Base-by-base conservation (phyloP, 2,797 vertebrate genomes). In the Poecilia velifera region DNA sequence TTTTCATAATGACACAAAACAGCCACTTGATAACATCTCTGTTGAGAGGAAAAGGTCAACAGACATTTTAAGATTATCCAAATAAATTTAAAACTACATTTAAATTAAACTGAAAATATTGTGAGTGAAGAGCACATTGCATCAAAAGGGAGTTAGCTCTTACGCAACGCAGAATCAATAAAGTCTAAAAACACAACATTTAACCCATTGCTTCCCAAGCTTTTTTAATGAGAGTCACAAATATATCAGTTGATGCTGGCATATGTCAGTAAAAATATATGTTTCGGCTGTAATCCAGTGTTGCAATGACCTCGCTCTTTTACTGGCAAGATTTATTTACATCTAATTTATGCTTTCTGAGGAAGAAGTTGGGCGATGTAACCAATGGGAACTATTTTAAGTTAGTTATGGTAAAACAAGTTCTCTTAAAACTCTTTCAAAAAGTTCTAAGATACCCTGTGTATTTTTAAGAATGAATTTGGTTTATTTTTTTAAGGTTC, bases 11-110 rank as follows among this genome's bases (percentile, higher is more conserved):
- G 51, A 94, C 92, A 89, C 89, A 90, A 31, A 97, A 95, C 85
- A 99, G 84, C 98, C 98, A 99, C 78, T 93, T 92, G 28, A 98
- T 95, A 78, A 98, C 93, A 72, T 98, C 96, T 90, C 98, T 99
- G 89, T 74, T 79, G 22, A 78, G 28, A 34, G 14, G 72, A 46
- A 53, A 46, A 31, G 8, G 43, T 59, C 6, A 45, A 46, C n/a
- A 16, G 43, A 64, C 6, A 47, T 3, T 43, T 16, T 4, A 25
- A 75, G 1, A 72, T 28, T 1, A 70, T 22, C 2, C 20, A 1
- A 72, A 41, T n/a, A 49, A 64, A 39, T 13, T 10, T 3, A 46
- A 3, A 47, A 13, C 13, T 41, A 68, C 9, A 41, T 68, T 41
- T 10, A 68, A 68, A 68, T 41, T 1, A 64, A 39, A 68, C 20